phyloP scores from a whole-genome alignment of 1,140 invertebrate species.

The Steinernema khuongi region DNA sequence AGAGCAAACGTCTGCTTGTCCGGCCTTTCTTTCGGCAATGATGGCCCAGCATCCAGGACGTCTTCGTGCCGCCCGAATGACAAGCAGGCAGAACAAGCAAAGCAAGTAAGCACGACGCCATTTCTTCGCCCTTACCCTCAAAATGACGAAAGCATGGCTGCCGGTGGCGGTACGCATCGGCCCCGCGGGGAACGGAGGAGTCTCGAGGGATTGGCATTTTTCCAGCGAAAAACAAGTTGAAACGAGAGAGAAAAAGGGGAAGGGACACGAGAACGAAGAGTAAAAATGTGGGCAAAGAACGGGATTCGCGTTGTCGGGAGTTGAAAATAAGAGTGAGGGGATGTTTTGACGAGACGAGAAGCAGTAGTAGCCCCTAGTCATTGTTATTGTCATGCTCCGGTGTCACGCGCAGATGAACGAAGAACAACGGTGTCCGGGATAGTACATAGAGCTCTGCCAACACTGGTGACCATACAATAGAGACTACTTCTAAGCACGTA shows the following conservation, averaged over 20 bases:
- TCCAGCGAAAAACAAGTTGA: conserved; percentile 14
- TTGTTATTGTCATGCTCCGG: conserved; percentile 8
- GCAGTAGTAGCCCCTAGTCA: not conserved
- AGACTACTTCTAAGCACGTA: too few relatives aligned
- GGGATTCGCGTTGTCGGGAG: not conserved
- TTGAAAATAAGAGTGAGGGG: not conserved
- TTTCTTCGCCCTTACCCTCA: too few relatives aligned
- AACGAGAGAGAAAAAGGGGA: conserved; percentile 20
- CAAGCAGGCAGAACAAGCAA: too few relatives aligned
- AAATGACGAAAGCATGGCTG: not conserved
- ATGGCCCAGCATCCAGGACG: too few relatives aligned
- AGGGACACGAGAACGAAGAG: conserved; percentile 16
- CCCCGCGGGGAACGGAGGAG: not conserved
- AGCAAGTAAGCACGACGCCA: too few relatives aligned
- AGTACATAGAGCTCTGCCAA: too few relatives aligned
- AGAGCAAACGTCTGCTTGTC: too few relatives aligned
- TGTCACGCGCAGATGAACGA: not conserved
- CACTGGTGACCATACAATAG: too few relatives aligned
- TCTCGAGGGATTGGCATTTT: not conserved
- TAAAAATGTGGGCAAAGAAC: not conserved
- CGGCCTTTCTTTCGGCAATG: too few relatives aligned
- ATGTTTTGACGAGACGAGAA: conserved; percentile 11
- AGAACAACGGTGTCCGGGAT: too few relatives aligned
- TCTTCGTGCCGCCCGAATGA: too few relatives aligned
- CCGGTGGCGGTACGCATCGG: not conserved